Percentiles rank a stretch among this genome's conserved stretches.
Conservation (phyloP, 2,888 invertebrate genomes). For the Vesta saturnalis region DNA sequence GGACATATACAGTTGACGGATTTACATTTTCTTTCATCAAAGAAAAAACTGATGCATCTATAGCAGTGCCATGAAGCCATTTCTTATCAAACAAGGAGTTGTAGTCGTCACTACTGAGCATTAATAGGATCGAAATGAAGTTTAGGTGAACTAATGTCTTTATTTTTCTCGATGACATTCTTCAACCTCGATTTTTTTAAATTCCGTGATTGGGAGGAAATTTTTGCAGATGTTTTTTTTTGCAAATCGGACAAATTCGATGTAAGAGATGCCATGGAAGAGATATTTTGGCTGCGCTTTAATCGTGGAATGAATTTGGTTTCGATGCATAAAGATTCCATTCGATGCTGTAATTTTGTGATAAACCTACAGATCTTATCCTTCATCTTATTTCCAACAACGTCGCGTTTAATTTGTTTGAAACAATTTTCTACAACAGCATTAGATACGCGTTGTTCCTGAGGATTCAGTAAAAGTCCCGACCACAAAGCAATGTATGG, state of each 20-base stretch:
- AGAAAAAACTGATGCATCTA: not conserved
- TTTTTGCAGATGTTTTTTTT: too few species aligned
- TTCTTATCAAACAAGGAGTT: not conserved
- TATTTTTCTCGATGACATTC: too few species aligned
- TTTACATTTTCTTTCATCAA: not conserved
- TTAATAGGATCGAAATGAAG: too few species aligned
- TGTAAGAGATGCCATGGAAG: not conserved
- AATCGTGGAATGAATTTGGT: not conserved
- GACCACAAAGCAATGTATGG: too few species aligned
- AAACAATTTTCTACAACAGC: not conserved
- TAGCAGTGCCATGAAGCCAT: not conserved
- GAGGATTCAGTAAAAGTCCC: too few species aligned
- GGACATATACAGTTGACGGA: not conserved
- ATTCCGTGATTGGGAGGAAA: too few species aligned
- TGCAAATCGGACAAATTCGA: not conserved
- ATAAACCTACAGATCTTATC: not conserved
- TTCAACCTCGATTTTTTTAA: too few species aligned
- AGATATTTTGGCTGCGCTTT: not conserved
- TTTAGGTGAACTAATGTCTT: too few species aligned
- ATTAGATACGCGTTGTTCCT: not conserved
- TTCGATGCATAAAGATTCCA: not conserved
- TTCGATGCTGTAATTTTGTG: not conserved
- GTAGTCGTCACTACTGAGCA: not conserved
- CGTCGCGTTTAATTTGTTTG: conserved; percentile 1
- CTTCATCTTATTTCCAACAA: not conserved